Conservation (phyloP, 1,140 invertebrate species). For the Antheraea mylitta region DNA sequence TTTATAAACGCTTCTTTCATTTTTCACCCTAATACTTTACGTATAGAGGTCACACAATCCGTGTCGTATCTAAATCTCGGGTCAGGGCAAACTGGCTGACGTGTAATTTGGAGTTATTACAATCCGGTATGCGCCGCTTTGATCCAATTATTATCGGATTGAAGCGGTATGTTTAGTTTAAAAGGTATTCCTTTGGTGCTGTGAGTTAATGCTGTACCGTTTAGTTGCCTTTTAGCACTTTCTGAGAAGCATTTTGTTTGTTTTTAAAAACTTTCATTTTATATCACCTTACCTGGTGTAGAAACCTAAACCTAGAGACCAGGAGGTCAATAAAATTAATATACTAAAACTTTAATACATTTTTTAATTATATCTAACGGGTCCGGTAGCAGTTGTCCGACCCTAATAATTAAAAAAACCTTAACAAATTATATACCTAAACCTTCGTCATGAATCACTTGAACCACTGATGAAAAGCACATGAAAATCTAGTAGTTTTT, state of each 20-base stretch:
- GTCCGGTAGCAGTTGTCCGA: no score
- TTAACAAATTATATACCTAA: no score
- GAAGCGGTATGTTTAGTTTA: conserved; percentile 7
- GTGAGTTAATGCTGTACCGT: neutral
- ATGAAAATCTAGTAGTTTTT: no score
- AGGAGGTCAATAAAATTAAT: no score
- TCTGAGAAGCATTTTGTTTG: neutral
- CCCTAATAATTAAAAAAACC: no score
- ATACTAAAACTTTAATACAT: no score
- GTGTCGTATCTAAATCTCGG: neutral
- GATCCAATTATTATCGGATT: conserved; percentile 9
- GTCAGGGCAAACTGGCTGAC: neutral
- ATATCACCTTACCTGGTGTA: no score
- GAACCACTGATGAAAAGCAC: no score
- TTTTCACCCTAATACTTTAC: neutral
- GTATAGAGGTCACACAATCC: neutral
- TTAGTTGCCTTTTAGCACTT: neutral
- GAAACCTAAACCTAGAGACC: no score
- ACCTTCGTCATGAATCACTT: no score
- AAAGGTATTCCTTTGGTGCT: conserved; percentile 7
- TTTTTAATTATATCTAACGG: no score
- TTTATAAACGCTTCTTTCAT: neutral
- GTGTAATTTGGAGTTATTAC: conserved; percentile 7
- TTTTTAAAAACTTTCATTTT: neutral
- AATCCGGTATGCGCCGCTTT: conserved; percentile 7